Evolutionary conservation across 2,888 invertebrate genomes (phyloP), one percentile per base, ranked within the genome.

Genomic region (Alitta virens): DNA sequence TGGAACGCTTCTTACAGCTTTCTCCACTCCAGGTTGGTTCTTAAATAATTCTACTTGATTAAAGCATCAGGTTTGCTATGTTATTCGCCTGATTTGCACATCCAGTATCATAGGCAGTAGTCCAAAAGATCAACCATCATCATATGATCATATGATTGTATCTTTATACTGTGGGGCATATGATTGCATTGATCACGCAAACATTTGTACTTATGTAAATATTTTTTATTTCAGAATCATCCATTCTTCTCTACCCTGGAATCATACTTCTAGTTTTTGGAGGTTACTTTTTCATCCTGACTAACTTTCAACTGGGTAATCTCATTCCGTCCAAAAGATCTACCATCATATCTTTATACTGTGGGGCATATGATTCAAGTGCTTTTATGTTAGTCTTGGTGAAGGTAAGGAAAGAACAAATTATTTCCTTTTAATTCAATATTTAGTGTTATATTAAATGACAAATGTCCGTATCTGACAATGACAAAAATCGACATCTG

Each of bases 321-420:
- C 66, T 71, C 18, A 60, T 71, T n/a, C 71, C 71, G 0, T 26
- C 26, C 3, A 62, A 62, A 2, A 56, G 68, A 9, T 70, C 70
- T 25, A 71, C 68, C 27, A 65, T 70, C 56, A 71, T 71, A 54
- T 57, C 69, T 5, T 50, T 70, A 33, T 70, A 68, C 38, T 65
- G 66, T n/a, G 71, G 71, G 7, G 63, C 67, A 42, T 71, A 66
- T 40, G 71, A 71, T 63, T 67, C 66, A 38, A 70, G 68, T 52
- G 63, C 71, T 14, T 64, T 65, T 38, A 56, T 68, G 16, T 63
- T 70, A 26, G 52, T 71, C 1, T 49, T 67, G 1, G 64, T 69
- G 43, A 71, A 71, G 65, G 71, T 68, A 33, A 60, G 52, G 7
- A 52, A 21, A 9, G 21, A n/a, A n/a, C n/a, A 33, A 33, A 12